A percentile compares a stretch with the other conserved stretches of the same genome.
phyloP scores from a whole-genome alignment of 2,797 vertebrate genomes.

The Basileuterus tristriatus region DNA sequence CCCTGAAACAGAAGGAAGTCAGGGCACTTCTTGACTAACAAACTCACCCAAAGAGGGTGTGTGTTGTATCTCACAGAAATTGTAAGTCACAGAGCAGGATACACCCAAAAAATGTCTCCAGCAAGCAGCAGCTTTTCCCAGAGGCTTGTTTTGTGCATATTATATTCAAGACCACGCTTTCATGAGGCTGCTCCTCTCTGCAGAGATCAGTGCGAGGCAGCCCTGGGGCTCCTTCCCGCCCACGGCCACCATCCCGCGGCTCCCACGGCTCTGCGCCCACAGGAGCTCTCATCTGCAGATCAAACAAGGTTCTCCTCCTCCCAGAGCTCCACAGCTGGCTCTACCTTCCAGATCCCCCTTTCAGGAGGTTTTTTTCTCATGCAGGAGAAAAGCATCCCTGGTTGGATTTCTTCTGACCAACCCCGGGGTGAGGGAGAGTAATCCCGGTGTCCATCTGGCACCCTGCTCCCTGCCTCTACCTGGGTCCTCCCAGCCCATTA shows the following conservation, averaged over 20 bases:
- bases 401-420: background rate
- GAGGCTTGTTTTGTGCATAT: background rate
- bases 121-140: constrained; percentile 6
- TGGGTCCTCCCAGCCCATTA: background rate
- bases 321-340: background rate
- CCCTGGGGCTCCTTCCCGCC: background rate
- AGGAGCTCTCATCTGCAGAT: background rate
- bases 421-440: background rate
- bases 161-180: background rate
- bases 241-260: background rate
- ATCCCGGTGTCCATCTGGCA: background rate
- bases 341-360: background rate
- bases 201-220: background rate
- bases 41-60: constrained; percentile 33
- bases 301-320: background rate
- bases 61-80: constrained; percentile 18
- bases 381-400: background rate
- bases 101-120: constrained; percentile 1
- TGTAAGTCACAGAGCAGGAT: background rate
- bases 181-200: background rate
- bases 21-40: constrained; percentile 39
- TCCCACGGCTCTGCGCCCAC: background rate
- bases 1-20: constrained; percentile 34
- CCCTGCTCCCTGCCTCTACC: background rate
- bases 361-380: background rate